Evolutionary conservation across 2,888 invertebrate species (phyloP).

Genomic region (Furcula furcula): DNA sequence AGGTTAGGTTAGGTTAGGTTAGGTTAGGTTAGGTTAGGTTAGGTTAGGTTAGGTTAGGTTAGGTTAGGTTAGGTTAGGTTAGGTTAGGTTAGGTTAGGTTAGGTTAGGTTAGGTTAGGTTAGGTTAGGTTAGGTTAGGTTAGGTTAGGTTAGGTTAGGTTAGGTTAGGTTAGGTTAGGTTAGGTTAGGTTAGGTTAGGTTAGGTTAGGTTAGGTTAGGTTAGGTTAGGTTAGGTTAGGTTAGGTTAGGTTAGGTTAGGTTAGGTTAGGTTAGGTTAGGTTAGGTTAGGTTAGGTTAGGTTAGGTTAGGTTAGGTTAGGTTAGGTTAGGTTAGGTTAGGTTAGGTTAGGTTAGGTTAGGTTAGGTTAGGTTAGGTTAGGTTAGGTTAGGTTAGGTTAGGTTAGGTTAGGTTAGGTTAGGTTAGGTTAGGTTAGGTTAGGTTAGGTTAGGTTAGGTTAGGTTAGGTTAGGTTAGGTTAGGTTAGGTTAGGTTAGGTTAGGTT

Average conservation of each 20-base stretch:
- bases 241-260: slow-evolving; percentile 32
- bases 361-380: slow-evolving; percentile 18
- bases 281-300: slow-evolving; percentile 30
- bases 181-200: slow-evolving; percentile 29
- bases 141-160: slow-evolving; percentile 28
- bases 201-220: slow-evolving; percentile 22
- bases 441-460: slow-evolving; percentile 4
- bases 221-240: slow-evolving; percentile 24
- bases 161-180: slow-evolving; percentile 23
- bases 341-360: slow-evolving; percentile 25
- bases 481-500: slow-evolving; percentile 21
- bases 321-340: slow-evolving; percentile 28
- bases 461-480: slow-evolving; percentile 20
- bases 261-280: slow-evolving; percentile 34
- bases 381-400: slow-evolving; percentile 14
- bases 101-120: slow-evolving; percentile 29
- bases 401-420: slow-evolving; percentile 11
- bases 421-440: slow-evolving; percentile 16
- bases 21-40: slow-evolving; percentile 23
- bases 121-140: slow-evolving; percentile 30
- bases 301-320: slow-evolving; percentile 31
- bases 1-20: slow-evolving; percentile 27
- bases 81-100: slow-evolving; percentile 28
- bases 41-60: slow-evolving; percentile 28
- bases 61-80: slow-evolving; percentile 27